A percentile compares a stretch with the other conserved stretches of the same genome.
These are phyloP conservation scores for Epistrophella euchroma DNA, from an alignment of 2,888 invertebrate genomes.

Conservation along the genomic window DNA sequence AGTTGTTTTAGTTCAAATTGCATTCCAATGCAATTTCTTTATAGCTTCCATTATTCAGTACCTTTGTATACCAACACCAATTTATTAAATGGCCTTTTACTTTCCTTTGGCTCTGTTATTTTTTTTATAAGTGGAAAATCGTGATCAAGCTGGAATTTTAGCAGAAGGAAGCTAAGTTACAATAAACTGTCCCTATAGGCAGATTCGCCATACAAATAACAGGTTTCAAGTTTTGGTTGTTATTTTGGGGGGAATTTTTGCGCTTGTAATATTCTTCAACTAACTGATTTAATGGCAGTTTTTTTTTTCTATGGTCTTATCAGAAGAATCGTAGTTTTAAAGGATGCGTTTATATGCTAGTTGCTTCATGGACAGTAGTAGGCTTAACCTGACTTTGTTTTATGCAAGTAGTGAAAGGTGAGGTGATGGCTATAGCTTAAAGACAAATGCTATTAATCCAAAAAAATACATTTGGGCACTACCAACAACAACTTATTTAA, in stretches of 20 bases:
- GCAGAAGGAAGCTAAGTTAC: background rate
- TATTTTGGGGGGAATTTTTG: background rate
- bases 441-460: too few relatives aligned
- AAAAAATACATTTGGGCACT: too few relatives aligned
- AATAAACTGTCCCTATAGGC: conserved; percentile 9
- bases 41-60: background rate
- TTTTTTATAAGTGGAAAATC: background rate
- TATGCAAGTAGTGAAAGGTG: too few relatives aligned
- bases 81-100: conserved; percentile 36
- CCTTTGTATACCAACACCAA: background rate
- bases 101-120: conserved; percentile 29
- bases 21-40: background rate
- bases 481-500: too few relatives aligned
- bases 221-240: conserved; percentile 1
- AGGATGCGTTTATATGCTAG: too few relatives aligned
- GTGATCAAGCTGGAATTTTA: conserved; percentile 5
- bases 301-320: too few relatives aligned
- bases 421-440: too few relatives aligned
- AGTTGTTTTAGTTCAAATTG: background rate
- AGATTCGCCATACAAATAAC: conserved; percentile 15
- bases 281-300: too few relatives aligned
- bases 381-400: too few relatives aligned
- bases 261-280: too few relatives aligned
- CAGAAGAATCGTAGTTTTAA: too few relatives aligned
- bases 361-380: too few relatives aligned